Percentiles rank a stretch among this genome's conserved stretches.
Evolutionary conservation across 2,113 vertebrate genomes (phyloP).

Genomic region (Columba livia): DNA sequence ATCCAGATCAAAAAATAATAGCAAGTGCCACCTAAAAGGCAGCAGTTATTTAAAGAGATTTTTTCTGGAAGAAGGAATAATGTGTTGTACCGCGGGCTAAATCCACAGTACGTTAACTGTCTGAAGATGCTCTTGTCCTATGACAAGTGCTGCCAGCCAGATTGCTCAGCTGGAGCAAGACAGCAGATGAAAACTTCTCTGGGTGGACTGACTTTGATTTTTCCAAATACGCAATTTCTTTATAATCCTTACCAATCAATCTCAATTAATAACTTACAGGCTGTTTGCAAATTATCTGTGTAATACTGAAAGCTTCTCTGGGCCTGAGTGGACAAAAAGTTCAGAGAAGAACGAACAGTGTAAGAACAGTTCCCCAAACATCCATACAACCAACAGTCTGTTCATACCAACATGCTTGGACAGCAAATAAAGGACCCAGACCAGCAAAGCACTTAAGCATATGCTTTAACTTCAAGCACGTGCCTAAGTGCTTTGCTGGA

Average conservation of each 20-base stretch:
- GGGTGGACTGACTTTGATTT: background rate
- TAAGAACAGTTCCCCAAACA: background rate
- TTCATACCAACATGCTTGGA: conserved; percentile 33
- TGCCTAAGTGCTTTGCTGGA: conserved; percentile 68
- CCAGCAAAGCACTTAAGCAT: conserved; percentile 53
- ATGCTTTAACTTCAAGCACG: conserved; percentile 57
- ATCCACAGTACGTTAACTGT: background rate
- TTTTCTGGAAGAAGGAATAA: background rate
- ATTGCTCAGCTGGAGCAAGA: background rate
- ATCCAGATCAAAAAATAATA: background rate
- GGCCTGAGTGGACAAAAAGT: background rate
- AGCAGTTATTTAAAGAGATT: background rate
- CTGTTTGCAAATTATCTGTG: background rate
- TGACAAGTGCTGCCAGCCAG: background rate
- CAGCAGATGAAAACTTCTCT: background rate
- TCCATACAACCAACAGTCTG: conserved; percentile 9
- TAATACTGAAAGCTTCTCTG: background rate
- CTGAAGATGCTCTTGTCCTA: background rate
- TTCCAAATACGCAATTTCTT: background rate
- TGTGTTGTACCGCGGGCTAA: background rate
- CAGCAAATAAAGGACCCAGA: conserved; percentile 39
- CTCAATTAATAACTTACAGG: background rate
- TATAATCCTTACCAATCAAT: background rate
- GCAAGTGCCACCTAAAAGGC: background rate
- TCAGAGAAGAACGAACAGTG: background rate